phyloP scores from a whole-genome alignment of 2,113 vertebrate genomes.

The Rousettus leschenaultii region DNA sequence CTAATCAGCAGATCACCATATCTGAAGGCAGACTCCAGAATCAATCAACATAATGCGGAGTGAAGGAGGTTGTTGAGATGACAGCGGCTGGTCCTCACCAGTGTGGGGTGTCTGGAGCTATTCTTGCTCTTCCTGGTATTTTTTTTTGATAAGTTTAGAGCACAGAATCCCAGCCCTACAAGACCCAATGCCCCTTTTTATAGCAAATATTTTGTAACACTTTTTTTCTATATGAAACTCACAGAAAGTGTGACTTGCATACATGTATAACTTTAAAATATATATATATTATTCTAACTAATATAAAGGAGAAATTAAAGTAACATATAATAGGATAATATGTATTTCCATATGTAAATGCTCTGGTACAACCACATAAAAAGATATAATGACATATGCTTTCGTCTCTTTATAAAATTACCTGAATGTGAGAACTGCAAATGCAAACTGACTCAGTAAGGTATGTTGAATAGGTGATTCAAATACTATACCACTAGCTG shows the following conservation, averaged over 20 bases:
- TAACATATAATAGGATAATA: not conserved
- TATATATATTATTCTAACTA: not conserved
- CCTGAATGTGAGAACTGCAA: not conserved
- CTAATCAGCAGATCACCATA: not conserved
- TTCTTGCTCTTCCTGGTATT: not conserved
- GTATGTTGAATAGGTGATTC: not conserved
- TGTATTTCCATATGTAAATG: not conserved
- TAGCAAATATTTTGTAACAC: not conserved
- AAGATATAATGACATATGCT: not conserved
- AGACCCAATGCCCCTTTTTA: not conserved
- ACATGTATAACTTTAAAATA: not conserved
- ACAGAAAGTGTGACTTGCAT: not conserved
- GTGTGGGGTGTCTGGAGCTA: not conserved
- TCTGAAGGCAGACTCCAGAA: not conserved
- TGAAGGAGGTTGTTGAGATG: not conserved
- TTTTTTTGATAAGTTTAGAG: not conserved
- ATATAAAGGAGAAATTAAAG: conserved; percentile 17
- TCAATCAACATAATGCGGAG: not conserved
- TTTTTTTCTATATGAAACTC: not conserved
- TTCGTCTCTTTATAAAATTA: conserved; percentile 2
- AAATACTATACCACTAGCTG: not conserved
- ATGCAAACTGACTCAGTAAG: not conserved
- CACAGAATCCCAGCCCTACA: not conserved
- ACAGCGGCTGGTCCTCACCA: not conserved
- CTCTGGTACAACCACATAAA: not conserved